Evolutionary conservation across 2,888 invertebrate genomes (phyloP).

Genomic region (Pseudococcus viburni): DNA sequence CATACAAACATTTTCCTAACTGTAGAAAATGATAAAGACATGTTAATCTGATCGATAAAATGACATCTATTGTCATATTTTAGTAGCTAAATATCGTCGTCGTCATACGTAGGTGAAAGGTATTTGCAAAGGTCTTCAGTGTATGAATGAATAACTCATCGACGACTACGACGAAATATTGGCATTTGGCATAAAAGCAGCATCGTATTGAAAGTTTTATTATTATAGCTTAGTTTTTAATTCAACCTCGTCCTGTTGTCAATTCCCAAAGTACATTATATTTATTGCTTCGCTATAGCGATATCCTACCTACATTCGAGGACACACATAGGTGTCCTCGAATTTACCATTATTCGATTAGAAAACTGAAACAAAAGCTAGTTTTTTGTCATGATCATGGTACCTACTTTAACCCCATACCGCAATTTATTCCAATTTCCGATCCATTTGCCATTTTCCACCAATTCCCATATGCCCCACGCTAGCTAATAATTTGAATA

Average conservation of each 20-base stretch:
- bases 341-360: background rate
- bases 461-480: background rate
- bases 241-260: background rate
- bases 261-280: background rate
- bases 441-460: background rate
- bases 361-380: background rate
- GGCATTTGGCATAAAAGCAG: background rate
- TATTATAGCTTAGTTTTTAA: conserved; percentile 2
- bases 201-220: background rate
- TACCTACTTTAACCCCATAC: background rate
- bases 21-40: background rate
- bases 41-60: background rate
- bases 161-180: background rate
- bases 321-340: background rate
- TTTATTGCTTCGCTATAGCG: background rate
- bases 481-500: conserved; percentile 20
- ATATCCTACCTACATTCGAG: background rate
- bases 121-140: background rate
- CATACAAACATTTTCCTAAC: background rate
- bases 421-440: background rate
- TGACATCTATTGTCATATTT: too few species aligned
- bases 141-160: background rate
- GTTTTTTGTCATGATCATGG: background rate
- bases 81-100: too few species aligned
- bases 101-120: background rate